A percentile compares a stretch with the other conserved stretches of the same genome.
Conservation (phyloP, 2,888 invertebrate genomes). For the Harpagoxenus sublaevis region DNA sequence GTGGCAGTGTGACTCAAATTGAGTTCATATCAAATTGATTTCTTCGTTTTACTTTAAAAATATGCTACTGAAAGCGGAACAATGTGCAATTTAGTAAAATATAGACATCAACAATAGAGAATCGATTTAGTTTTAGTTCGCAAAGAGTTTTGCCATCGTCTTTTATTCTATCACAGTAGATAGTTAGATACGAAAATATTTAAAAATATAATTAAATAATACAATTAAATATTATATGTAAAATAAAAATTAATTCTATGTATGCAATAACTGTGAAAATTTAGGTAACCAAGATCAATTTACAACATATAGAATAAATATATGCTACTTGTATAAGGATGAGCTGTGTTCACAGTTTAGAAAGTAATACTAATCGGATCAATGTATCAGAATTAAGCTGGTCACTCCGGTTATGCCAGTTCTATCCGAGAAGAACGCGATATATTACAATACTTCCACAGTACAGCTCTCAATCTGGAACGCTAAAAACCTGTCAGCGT, state of each 20-base stretch:
- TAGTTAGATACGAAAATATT: neutral
- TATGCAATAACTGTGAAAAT: neutral
- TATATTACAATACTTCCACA: neutral
- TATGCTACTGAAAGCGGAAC: neutral
- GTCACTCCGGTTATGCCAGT: conserved; percentile 13
- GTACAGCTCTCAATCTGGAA: conserved; percentile 5
- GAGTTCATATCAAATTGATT: neutral
- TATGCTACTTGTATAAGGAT: neutral
- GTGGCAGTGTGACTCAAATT: too few species aligned
- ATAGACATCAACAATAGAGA: neutral
- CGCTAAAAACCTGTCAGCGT: conserved; percentile 4
- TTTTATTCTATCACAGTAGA: neutral
- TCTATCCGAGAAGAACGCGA: too few species aligned
- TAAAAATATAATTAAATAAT: neutral
- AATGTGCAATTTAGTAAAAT: neutral
- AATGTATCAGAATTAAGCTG: neutral
- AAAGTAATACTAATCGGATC: conserved; percentile 32
- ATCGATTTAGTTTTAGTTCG: conserved; percentile 7
- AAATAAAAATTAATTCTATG: neutral
- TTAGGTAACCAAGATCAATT: neutral
- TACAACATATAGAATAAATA: neutral
- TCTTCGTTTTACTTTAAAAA: neutral
- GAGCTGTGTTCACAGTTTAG: neutral
- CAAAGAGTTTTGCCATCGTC: neutral
- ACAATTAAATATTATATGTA: neutral